Conservation (phyloP, 2,888 invertebrate species). For the Cephus spinipes region DNA sequence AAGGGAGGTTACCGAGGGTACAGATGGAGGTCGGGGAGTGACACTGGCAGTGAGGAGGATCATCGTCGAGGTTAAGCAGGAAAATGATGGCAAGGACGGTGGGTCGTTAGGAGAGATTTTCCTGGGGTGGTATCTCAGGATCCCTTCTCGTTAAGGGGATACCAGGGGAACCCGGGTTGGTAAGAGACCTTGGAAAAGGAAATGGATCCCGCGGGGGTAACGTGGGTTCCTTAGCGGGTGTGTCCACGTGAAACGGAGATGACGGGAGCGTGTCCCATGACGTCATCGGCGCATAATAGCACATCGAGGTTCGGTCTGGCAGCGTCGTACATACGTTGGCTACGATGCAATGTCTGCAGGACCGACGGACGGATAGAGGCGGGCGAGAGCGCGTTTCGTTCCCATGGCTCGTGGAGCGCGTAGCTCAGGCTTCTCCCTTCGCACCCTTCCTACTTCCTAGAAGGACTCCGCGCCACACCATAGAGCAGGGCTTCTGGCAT, state of each 20-base stretch:
- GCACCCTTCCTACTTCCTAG: conserved; percentile 3
- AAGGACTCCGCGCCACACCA: not conserved
- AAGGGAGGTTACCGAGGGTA: not conserved
- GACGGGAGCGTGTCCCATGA: not conserved
- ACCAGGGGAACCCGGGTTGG: not conserved
- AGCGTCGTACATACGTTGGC: not conserved
- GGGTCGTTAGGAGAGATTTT: not conserved
- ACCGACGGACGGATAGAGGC: not conserved
- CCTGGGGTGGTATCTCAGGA: not conserved
- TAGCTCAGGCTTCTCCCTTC: conserved; percentile 3
- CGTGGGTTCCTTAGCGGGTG: not conserved
- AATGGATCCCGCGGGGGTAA: not conserved
- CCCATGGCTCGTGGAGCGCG: not conserved
- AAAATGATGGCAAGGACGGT: not conserved
- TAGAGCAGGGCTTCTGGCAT: not conserved
- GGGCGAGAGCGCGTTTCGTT: not conserved
- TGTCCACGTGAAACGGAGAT: not conserved
- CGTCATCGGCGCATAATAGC: conserved; percentile 6
- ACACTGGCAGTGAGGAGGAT: not conserved
- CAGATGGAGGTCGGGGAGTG: not conserved
- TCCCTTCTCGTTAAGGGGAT: not conserved
- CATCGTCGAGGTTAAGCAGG: not conserved
- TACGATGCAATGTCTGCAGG: not conserved
- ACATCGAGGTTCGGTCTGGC: not conserved
- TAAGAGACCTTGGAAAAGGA: not conserved